Base-by-base conservation (phyloP, 1,140 invertebrate genomes). In the Holotrichia oblita region DNA sequence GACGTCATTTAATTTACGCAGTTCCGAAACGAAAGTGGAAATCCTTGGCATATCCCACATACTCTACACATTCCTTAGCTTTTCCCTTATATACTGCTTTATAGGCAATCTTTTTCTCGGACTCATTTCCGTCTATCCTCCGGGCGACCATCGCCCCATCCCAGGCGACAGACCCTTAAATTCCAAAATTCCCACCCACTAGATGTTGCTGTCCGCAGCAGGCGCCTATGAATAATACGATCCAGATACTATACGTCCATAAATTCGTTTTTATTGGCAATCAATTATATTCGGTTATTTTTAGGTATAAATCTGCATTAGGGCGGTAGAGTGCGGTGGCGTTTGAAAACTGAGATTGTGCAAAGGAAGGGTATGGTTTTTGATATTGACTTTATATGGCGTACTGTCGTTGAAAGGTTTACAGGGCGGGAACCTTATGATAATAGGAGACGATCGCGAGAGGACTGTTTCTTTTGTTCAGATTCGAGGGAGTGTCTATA, bases 231-330 rank as follows among this genome's bases (percentile, higher is more conserved):
- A 76, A 76, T 76, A 76, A 76, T 76, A 55, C 74, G 74, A 76
- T 76, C 74, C 42, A 76, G 74, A 76, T 76, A 76, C 40, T 12
- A 42, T 55, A 76, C 74, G 74, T 76, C 74, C 74, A 76, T 76
- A 76, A 76, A 76, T 76, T 55, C 74, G 24, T 76, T 76, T 76
- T 76, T 76, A 76, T 76, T 76, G 74, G 74, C 74, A 55, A 76
- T 76, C 74, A 76, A 76, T 76, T 76, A 76, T 55, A 42, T 40
- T 42, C 74, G 74, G 40, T 76, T 76, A 76, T 76, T 76, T 76
- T 76, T 55, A 55, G 40, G 17, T 76, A 76, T 76, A 76, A 76
- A 76, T 76, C 42, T 76, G 74, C 74, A 76, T 76, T 76, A 64
- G 61, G 61, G 61, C 22, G 24, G 61, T 9, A 20, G 24, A 22